Conservation (phyloP, 2,888 invertebrate species). For the Diarsia mendica region DNA sequence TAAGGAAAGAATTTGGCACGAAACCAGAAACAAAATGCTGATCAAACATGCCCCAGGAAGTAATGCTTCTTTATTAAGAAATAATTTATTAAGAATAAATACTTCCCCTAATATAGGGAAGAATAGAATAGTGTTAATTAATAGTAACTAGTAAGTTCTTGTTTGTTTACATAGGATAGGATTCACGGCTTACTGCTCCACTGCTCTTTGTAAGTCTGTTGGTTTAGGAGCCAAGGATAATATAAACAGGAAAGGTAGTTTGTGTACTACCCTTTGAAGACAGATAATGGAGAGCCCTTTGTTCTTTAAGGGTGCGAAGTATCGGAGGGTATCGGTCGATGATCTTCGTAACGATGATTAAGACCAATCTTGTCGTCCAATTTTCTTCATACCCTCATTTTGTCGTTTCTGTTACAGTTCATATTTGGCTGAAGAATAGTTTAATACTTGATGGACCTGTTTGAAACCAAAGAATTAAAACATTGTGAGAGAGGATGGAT, state of each 20-base stretch:
- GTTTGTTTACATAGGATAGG: conserved; percentile 44
- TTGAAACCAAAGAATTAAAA: too few relatives aligned
- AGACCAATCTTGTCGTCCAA: too few relatives aligned
- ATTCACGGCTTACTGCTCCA: conserved; percentile 31
- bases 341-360: not conserved
- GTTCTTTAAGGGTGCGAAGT: conserved; percentile 27
- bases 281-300: conserved; percentile 27
- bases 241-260: conserved; percentile 44
- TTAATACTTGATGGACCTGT: not conserved
- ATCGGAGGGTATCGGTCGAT: not conserved
- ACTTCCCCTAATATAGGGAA: conserved; percentile 11
- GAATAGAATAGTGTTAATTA: conserved; percentile 5
- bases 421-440: not conserved
- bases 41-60: conserved; percentile 14
- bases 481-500: not conserved
- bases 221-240: conserved; percentile 49
- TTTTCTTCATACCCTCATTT: conserved; percentile 4
- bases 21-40: conserved; percentile 37
- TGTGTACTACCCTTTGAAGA: conserved; percentile 36
- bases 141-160: conserved; percentile 24
- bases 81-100: too few relatives aligned
- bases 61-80: conserved; percentile 39
- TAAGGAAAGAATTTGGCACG: conserved; percentile 23
- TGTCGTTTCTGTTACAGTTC: not conserved
- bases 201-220: conserved; percentile 28